phyloP scores from a whole-genome alignment of 2,113 vertebrate species.

The Urocynchramus pylzowi region DNA sequence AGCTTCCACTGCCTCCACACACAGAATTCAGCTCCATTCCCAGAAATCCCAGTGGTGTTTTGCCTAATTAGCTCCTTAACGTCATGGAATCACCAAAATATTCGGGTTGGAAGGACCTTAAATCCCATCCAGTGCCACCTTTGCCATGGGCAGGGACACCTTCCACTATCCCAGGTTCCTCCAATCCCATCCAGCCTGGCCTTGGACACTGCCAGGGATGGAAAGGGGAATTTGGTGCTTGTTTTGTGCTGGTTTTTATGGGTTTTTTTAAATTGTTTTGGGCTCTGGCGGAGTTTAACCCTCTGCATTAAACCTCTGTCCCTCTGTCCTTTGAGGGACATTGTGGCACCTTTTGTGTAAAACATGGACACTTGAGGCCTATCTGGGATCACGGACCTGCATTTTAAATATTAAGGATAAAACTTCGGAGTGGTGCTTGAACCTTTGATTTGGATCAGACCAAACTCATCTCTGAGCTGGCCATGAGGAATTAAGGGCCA shows the following conservation, averaged over 20 bases:
- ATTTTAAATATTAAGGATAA: neutral
- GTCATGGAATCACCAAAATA: neutral
- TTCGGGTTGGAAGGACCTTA: neutral
- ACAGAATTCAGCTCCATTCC: neutral
- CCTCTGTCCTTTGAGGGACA: neutral
- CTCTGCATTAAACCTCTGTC: neutral
- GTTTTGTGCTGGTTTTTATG: neutral
- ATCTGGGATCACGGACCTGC: neutral
- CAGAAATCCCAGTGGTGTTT: neutral
- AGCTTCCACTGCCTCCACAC: neutral
- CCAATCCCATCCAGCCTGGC: too few relatives aligned
- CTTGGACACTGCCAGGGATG: too few relatives aligned
- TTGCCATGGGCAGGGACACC: too few relatives aligned
- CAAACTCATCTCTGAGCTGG: neutral
- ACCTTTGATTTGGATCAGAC: neutral
- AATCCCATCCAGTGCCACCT: neutral
- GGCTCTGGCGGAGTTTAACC: neutral
- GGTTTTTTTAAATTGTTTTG: neutral
- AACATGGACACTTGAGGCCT: rapidly evolving
- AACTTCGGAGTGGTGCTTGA: neutral
- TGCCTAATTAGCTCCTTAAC: neutral
- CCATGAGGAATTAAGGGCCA: neutral
- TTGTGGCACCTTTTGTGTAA: too few relatives aligned
- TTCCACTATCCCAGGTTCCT: too few relatives aligned
- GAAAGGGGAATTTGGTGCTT: neutral